These are phyloP conservation scores for Patella caerulea DNA, from an alignment of 2,888 invertebrate genomes.

Conservation along the genomic window DNA sequence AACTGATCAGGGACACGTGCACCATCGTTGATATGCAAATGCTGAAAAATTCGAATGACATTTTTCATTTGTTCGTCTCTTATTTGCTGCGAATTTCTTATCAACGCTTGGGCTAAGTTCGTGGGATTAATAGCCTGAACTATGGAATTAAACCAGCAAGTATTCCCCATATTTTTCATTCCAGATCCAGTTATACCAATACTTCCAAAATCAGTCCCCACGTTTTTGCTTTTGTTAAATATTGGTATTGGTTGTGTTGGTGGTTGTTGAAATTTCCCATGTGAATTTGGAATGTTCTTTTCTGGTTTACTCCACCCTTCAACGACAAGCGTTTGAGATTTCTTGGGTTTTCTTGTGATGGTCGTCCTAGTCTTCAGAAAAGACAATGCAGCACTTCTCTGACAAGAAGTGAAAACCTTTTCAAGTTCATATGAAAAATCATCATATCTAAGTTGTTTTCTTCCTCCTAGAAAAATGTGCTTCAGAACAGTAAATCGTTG, in stretches of 20 bases:
- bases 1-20: neutral
- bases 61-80: neutral
- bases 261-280: neutral
- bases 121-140: neutral
- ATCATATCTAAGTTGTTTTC: neutral
- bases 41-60: neutral
- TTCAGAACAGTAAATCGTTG: neutral
- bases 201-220: neutral
- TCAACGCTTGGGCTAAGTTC: neutral
- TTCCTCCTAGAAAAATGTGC: conserved; percentile 3
- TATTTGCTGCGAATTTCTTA: neutral
- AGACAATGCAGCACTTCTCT: neutral
- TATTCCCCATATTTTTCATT: neutral
- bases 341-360: neutral
- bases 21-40: neutral
- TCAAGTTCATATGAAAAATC: neutral
- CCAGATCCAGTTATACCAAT: neutral
- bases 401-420: neutral
- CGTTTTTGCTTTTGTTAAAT: neutral
- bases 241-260: neutral
- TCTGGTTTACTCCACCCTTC: neutral
- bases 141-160: neutral
- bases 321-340: neutral
- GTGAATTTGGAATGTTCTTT: neutral
- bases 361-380: neutral